These are phyloP conservation scores for Apamea sordens DNA, from an alignment of 2,888 invertebrate genomes.

Conservation along the genomic window DNA sequence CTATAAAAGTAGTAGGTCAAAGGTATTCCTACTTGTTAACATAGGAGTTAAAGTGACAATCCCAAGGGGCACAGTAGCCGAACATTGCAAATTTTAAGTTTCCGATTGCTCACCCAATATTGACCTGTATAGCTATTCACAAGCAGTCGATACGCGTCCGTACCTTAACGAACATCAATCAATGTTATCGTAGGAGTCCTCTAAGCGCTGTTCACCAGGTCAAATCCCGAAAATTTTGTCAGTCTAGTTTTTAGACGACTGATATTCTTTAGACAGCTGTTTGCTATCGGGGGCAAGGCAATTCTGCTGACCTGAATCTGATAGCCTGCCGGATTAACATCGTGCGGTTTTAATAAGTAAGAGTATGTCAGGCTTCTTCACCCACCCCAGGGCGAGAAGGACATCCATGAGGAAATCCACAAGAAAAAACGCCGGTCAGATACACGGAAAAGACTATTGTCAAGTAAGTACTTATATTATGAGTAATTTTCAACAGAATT, in stretches of 20 bases:
- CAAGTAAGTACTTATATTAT: neutral
- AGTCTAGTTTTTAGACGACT: neutral
- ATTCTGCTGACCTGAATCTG: neutral
- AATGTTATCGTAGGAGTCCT: neutral
- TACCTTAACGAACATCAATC: neutral
- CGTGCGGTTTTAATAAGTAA: neutral
- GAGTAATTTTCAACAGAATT: slow-evolving; percentile 4
- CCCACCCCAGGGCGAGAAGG: neutral
- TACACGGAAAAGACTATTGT: neutral
- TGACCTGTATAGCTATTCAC: neutral
- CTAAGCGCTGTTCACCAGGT: neutral
- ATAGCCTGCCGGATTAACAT: neutral
- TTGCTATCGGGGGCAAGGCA: neutral
- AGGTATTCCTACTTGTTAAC: neutral
- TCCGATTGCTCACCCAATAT: neutral
- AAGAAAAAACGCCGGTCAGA: neutral
- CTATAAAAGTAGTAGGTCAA: neutral
- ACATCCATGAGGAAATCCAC: neutral
- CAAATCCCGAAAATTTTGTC: neutral
- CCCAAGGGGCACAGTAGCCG: neutral
- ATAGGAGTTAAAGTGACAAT: neutral
- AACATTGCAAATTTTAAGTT: neutral
- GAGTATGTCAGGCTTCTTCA: neutral
- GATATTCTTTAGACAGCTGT: neutral
- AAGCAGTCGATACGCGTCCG: neutral